Evolutionary conservation across 2,888 invertebrate species (phyloP), one percentile per base, ranked within the genome.

Genomic region (Hylaea fasciaria): DNA sequence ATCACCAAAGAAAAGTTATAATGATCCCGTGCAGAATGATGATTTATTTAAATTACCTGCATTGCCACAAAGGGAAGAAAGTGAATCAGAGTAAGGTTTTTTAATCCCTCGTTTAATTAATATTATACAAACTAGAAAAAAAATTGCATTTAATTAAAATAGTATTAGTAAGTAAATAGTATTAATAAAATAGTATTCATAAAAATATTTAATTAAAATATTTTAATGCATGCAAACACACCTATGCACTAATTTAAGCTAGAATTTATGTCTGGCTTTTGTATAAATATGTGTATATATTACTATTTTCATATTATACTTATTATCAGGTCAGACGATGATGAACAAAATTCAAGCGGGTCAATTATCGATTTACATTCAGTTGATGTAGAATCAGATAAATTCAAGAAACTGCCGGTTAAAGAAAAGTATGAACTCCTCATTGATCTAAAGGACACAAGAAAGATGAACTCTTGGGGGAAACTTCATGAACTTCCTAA

Each of bases 401-500:
- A 96, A 66, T 99, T 99, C 81, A 95, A 94, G 78, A 93, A 93
- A 28, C 87, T 99, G 58, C 97, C 98, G 2, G 93, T 96, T 0
- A 97, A 98, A 84, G 95, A 98, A n/a, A 95, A 97, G 59, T 97
- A 98, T 89, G 98, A 99, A 82, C 95, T 99, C 71, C 93, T 99
- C 2, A 94, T 95, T 12, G 98, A 98, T 74, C 93, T 99, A 63
- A 97, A 97, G 84, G 98, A 98, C 82, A 96, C 96, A 0, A 94
- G 97, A 65, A 98, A 98, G 83, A 96, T 96, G 87, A 96, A 95
- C 71, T 97, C 97, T 1, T 98, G 98, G 98, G 96, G 96, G 10
- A 94, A 94, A 73, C 91, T 97, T 16, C 95, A 96, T 79, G 96
- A 97, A 79, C 91, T 98, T 78, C 98, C 98, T 5, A 94, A 94